phyloP scores from a whole-genome alignment of 1,140 invertebrate species.

The Pectinophora gossypiella region DNA sequence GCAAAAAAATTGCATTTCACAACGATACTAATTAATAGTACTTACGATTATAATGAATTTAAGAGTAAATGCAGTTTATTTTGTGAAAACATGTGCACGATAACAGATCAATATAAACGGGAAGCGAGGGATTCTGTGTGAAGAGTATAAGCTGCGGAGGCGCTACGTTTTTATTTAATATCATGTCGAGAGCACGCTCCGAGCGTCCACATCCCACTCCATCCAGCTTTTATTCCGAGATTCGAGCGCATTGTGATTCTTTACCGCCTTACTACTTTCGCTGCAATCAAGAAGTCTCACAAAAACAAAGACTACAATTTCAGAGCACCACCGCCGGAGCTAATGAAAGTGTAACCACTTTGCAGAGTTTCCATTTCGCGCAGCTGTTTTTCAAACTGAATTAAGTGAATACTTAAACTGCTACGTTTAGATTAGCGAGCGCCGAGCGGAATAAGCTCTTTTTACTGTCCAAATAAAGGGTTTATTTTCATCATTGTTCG shows the following conservation, averaged over 20 bases:
- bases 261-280: slow-evolving; percentile 48
- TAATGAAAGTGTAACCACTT: slow-evolving; percentile 5
- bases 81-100: too few relatives aligned
- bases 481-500: slow-evolving; percentile 22
- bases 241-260: slow-evolving; percentile 57
- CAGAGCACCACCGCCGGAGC: background rate
- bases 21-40: too few relatives aligned
- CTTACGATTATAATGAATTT: too few relatives aligned
- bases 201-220: slow-evolving; percentile 39
- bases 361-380: background rate
- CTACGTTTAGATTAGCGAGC: background rate
- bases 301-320: slow-evolving; percentile 2
- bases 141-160: background rate
- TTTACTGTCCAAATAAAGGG: slow-evolving; percentile 16
- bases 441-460: slow-evolving; percentile 7
- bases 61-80: too few relatives aligned
- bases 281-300: slow-evolving; percentile 35
- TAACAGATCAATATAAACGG: too few relatives aligned
- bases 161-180: slow-evolving; percentile 52
- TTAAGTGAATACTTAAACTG: slow-evolving; percentile 1
- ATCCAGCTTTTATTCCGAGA: slow-evolving; percentile 42
- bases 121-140: too few relatives aligned
- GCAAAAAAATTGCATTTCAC: too few relatives aligned
- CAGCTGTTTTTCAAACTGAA: slow-evolving; percentile 4
- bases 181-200: slow-evolving; percentile 50